phyloP scores from a whole-genome alignment of 2,888 invertebrate genomes.

The Lasius platythorax region DNA sequence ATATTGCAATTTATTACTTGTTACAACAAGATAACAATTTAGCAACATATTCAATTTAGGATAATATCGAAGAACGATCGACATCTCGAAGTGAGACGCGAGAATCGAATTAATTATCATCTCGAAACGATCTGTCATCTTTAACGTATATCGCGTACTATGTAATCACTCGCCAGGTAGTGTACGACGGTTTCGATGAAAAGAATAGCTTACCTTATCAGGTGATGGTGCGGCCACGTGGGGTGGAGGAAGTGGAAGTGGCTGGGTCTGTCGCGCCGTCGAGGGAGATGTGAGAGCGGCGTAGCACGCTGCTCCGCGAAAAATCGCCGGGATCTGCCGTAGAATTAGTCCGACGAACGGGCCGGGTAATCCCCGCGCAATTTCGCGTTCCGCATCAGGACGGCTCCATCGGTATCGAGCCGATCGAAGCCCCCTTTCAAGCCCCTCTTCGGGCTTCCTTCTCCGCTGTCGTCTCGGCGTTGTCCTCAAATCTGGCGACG shows the following conservation, averaged over 20 bases:
- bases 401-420: conserved; percentile 75
- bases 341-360: conserved; percentile 78
- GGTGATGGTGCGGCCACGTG: conserved; percentile 84
- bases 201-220: conserved; percentile 80
- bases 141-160: background rate
- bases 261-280: conserved; percentile 73
- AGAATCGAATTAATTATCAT: background rate
- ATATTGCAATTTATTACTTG: too few species aligned
- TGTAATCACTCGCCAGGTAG: too few species aligned
- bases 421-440: conserved; percentile 52
- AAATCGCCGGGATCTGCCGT: conserved; percentile 77
- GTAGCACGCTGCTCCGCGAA: conserved; percentile 66
- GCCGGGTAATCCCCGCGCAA: conserved; percentile 73
- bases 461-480: background rate
- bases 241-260: conserved; percentile 83
- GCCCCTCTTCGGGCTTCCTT: background rate
- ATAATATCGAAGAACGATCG: background rate
- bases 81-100: background rate
- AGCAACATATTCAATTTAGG: background rate
- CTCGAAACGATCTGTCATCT: background rate
- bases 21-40: background rate
- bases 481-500: conserved; percentile 34
- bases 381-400: conserved; percentile 79
- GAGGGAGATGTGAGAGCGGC: conserved; percentile 65
- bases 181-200: background rate